Evolutionary conservation across 2,888 invertebrate species (phyloP).

Genomic region (Galerucella calmariensis): DNA sequence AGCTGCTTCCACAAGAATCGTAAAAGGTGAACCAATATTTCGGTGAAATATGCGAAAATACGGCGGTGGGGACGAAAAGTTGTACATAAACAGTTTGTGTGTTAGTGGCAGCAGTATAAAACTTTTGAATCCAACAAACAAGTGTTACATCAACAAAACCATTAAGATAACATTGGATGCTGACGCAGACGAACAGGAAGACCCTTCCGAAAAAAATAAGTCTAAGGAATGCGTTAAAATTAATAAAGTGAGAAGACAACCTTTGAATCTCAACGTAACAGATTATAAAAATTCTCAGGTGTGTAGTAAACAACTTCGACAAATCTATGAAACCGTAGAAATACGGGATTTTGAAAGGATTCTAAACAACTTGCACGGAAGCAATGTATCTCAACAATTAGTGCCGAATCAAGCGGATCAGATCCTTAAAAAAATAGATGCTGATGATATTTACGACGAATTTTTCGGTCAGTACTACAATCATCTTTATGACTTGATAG

Average conservation of each 20-base stretch:
- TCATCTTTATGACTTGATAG: conserved; percentile 59
- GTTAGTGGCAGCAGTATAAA: conserved; percentile 48
- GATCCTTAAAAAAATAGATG: conserved; percentile 64
- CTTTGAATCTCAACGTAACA: conserved; percentile 57
- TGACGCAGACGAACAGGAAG: conserved; percentile 6
- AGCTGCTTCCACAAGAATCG: conserved; percentile 26
- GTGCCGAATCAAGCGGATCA: conserved; percentile 64
- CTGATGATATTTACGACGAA: conserved; percentile 66
- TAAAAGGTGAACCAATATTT: conserved; percentile 24
- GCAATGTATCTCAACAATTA: conserved; percentile 58
- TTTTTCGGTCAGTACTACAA: conserved; percentile 68
- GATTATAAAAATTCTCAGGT: conserved; percentile 52
- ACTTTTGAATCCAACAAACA: conserved; percentile 37
- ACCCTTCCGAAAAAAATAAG: conserved; percentile 11
- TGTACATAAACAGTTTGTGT: conserved; percentile 53
- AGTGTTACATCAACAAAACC: conserved; percentile 40
- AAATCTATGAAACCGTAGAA: conserved; percentile 71
- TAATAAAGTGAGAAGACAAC: conserved; percentile 12
- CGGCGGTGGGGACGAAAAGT: conserved; percentile 47
- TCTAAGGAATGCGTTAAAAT: conserved; percentile 2
- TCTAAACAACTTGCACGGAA: conserved; percentile 64
- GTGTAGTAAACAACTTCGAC: conserved; percentile 61
- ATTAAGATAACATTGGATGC: conserved; percentile 35
- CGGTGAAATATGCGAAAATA: conserved; percentile 46
- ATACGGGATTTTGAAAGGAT: conserved; percentile 73